Evolutionary conservation across 2,113 vertebrate genomes (phyloP), one percentile per base, ranked within the genome.

Genomic region (Scopus umbretta): DNA sequence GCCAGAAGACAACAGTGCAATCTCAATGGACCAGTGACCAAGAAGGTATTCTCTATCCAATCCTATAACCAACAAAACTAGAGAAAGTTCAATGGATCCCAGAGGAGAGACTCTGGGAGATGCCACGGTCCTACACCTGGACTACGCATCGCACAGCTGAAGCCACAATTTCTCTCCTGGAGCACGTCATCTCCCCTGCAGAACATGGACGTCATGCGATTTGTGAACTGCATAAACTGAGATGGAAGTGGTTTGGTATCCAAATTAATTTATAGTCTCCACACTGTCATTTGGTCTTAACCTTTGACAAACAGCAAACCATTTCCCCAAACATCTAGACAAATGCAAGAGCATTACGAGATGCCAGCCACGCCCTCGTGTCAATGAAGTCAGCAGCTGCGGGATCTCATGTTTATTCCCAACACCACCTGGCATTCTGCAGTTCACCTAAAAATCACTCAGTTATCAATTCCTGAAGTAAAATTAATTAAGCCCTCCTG

Each of bases 401-500:
- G 72, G 70, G 82, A 97, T 75, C 88, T 96, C 94, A 12, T 93
- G 53, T 40, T 91, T 92, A 92, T 90, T 97, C 80, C 74, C 67
- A 89, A 3, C 36, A 66, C 87, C 96, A 97, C 94, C 88, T 97
- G 93, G 86, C 80, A 96, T 92, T 96, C 71, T 58, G 40, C 86
- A 71, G 56, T 59, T 96, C 91, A 96, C 95, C 86, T 92, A 86
- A 96, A 96, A 97, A 97, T 89, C 96, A 83, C 56, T 95, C 65
- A 85, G 74, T 50, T 92, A 95, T 93, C 73, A 90, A 53, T 81
- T 95, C 94, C 74, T 80, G 72, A 67, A 97, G 90, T 95, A 82
- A 97, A 96, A 97, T 96, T 96, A 97, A 97, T 94, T 95, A 96
- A 96, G 92, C 88, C 80, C 56, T 86, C 94, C 95, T 70, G 36